These are phyloP conservation scores for Drosophila teissieri DNA, from an alignment of 1,140 invertebrate species.

Conservation along the genomic window DNA sequence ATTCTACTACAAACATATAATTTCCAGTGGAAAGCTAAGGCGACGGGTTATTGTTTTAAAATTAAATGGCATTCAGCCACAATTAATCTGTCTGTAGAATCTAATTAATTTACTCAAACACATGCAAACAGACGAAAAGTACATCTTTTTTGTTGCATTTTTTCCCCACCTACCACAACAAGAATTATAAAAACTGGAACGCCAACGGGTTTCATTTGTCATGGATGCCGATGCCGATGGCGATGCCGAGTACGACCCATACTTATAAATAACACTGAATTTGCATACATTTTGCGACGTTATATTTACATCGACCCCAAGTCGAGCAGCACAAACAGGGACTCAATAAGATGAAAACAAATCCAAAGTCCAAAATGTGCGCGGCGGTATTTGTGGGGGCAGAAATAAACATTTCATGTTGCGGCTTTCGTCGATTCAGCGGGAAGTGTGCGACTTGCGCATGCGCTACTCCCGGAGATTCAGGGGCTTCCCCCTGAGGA, in stretches of 20 bases:
- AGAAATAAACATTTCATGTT: constrained; percentile 24
- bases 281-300: constrained; percentile 60
- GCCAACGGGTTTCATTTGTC: constrained; percentile 13
- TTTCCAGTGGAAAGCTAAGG: too few relatives aligned
- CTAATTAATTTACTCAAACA: background rate
- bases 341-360: constrained; percentile 63
- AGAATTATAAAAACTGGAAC: background rate
- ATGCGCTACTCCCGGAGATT: constrained; percentile 48
- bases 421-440: constrained; percentile 7
- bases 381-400: constrained; percentile 20
- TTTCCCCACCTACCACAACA: constrained; percentile 41
- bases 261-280: constrained; percentile 47
- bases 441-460: constrained; percentile 32
- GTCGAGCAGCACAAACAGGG: constrained; percentile 28
- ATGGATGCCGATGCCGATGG: constrained; percentile 4
- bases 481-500: constrained; percentile 27
- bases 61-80: background rate
- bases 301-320: constrained; percentile 49
- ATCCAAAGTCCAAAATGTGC: constrained; percentile 78
- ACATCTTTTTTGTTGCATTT: background rate
- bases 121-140: constrained; percentile 4
- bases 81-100: background rate
- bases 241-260: constrained; percentile 9
- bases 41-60: background rate
- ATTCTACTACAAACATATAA: too few relatives aligned